Evolutionary conservation across 1,140 invertebrate genomes (phyloP).

Genomic region (Lerema accius): DNA sequence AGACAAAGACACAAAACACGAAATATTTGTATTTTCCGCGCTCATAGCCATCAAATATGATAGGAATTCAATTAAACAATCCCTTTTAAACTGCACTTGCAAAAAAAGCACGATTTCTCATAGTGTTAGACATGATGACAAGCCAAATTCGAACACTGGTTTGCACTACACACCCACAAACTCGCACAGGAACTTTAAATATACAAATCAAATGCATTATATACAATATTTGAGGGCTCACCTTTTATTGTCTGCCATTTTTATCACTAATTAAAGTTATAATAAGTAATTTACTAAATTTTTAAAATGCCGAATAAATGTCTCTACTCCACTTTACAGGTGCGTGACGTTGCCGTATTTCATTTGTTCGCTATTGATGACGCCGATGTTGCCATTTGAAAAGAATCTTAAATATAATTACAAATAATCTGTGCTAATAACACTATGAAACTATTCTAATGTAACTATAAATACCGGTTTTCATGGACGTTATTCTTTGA

Average conservation of each 20-base stretch:
- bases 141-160: slow-evolving; percentile 76
- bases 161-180: slow-evolving; percentile 22
- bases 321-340: slow-evolving; percentile 58
- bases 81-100: slow-evolving; percentile 10
- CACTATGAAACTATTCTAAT: no score
- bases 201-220: slow-evolving; percentile 27
- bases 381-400: slow-evolving; percentile 52
- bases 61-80: neutral
- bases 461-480: neutral
- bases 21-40: neutral
- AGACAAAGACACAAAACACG: slow-evolving; percentile 4
- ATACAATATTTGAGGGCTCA: slow-evolving; percentile 54
- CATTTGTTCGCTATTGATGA: slow-evolving; percentile 78
- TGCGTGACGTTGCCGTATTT: slow-evolving; percentile 83
- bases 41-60: slow-evolving; percentile 6
- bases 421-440: neutral
- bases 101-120: slow-evolving; percentile 30
- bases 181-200: neutral
- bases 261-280: slow-evolving; percentile 64
- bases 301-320: slow-evolving; percentile 72
- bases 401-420: neutral
- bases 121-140: slow-evolving; percentile 79
- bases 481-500: neutral
- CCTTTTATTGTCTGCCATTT: slow-evolving; percentile 84
- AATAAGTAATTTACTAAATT: slow-evolving; percentile 64